These are phyloP conservation scores for Horisme vitalbata DNA, from an alignment of 2,888 invertebrate species.

Conservation along the genomic window DNA sequence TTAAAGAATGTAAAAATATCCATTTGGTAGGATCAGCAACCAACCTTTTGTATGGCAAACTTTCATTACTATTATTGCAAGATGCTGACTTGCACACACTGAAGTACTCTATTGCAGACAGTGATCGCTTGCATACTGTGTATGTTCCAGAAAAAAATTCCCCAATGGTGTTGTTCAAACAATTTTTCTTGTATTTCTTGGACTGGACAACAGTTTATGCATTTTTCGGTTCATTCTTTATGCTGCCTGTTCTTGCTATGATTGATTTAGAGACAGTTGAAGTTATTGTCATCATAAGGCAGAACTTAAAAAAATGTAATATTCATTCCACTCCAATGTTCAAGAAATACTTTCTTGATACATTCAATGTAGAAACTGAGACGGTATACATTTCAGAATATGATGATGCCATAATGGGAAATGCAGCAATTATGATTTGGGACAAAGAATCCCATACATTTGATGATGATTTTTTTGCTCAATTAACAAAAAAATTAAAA, in stretches of 20 bases:
- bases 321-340: conserved; percentile 48
- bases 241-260: conserved; percentile 38
- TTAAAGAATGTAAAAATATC: conserved; percentile 56
- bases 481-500: conserved; percentile 44
- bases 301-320: conserved; percentile 34
- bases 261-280: conserved; percentile 45
- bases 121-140: conserved; percentile 33
- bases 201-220: conserved; percentile 42
- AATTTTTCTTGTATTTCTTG: conserved; percentile 44
- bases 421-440: conserved; percentile 57
- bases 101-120: conserved; percentile 49
- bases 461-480: conserved; percentile 55
- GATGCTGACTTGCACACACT: conserved; percentile 48
- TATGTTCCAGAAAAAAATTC: conserved; percentile 27
- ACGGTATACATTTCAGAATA: conserved; percentile 29
- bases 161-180: conserved; percentile 34
- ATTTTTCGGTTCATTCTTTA: conserved; percentile 33
- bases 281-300: conserved; percentile 45
- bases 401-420: conserved; percentile 39
- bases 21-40: conserved; percentile 57
- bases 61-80: conserved; percentile 42
- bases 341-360: conserved; percentile 47
- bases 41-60: conserved; percentile 49
- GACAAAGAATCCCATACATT: conserved; percentile 51
- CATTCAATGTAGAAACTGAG: conserved; percentile 42